Percentiles rank a stretch among this genome's conserved stretches.
Evolutionary conservation across 2,888 invertebrate species (phyloP).

Genomic region (Amiota communis): DNA sequence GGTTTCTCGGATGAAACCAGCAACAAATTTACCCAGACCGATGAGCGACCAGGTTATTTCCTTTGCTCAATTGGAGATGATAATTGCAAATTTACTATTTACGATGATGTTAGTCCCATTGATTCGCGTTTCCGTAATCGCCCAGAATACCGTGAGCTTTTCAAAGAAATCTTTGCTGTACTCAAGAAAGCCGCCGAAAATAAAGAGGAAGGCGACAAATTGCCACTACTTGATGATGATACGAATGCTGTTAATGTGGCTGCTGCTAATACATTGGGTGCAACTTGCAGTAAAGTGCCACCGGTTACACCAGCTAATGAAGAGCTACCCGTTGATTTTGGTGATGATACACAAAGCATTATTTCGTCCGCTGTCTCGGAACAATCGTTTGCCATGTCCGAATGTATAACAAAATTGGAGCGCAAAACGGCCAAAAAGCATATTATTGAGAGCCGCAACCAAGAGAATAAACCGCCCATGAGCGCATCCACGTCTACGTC

Average conservation of each 20-base stretch:
- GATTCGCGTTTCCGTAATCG: slow-evolving; percentile 87
- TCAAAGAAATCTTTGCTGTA: slow-evolving; percentile 88
- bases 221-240: slow-evolving; percentile 81
- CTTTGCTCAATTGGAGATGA: slow-evolving; percentile 89
- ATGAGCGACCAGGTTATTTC: slow-evolving; percentile 85
- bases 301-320: slow-evolving; percentile 82
- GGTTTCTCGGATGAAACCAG: slow-evolving; percentile 89
- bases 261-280: neutral
- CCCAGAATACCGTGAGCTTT: slow-evolving; percentile 86
- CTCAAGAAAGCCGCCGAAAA: slow-evolving; percentile 88
- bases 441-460: slow-evolving; percentile 65
- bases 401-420: slow-evolving; percentile 77
- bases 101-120: slow-evolving; percentile 85
- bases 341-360: slow-evolving; percentile 81
- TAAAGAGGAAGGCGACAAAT: slow-evolving; percentile 85
- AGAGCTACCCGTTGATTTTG: slow-evolving; percentile 76
- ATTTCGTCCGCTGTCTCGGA: slow-evolving; percentile 84
- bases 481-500: slow-evolving; percentile 42
- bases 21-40: slow-evolving; percentile 88
- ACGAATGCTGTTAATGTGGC: slow-evolving; percentile 46
- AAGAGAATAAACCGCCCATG: slow-evolving; percentile 70
- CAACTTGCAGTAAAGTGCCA: slow-evolving; percentile 75
- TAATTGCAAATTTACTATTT: slow-evolving; percentile 89
- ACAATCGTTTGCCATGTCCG: slow-evolving; percentile 81
- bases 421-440: slow-evolving; percentile 74